Percentiles rank a stretch among this genome's conserved stretches.
phyloP scores from a whole-genome alignment of 2,113 vertebrate species.

The Ictalurus punctatus region DNA sequence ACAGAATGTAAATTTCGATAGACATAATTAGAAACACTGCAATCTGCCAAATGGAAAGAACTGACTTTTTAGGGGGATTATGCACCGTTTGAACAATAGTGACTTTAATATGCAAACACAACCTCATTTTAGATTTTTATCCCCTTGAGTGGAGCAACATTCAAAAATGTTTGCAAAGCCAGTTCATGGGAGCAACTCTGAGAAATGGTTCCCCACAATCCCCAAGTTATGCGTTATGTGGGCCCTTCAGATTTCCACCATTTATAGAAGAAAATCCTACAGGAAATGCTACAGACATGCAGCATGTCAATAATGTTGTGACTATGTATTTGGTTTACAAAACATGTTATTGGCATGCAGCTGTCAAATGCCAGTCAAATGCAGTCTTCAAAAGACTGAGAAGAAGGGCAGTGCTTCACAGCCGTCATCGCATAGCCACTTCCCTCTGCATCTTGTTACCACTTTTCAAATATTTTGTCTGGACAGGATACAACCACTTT shows the following conservation, averaged over 20 bases:
- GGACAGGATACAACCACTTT: slow-evolving; percentile 69
- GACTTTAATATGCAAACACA: not conserved
- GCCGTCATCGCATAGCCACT: slow-evolving; percentile 6
- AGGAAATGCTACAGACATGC: slow-evolving; percentile 9
- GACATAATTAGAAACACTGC: not conserved
- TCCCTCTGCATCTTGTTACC: slow-evolving; percentile 62
- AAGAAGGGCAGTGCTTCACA: slow-evolving; percentile 41
- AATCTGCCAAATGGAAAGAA: not conserved
- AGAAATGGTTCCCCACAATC: not conserved
- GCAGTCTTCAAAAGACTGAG: slow-evolving; percentile 49
- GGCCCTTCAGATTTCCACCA: not conserved
- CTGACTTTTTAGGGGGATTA: not conserved
- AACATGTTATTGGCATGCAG: slow-evolving; percentile 56
- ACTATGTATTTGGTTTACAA: slow-evolving; percentile 59
- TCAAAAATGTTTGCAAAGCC: not conserved
- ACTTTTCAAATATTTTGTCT: slow-evolving; percentile 75
- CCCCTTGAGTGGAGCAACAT: not conserved
- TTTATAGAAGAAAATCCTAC: not conserved
- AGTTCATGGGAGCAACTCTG: not conserved
- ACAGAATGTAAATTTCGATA: not conserved
- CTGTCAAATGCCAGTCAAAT: slow-evolving; percentile 65
- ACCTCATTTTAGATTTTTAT: not conserved
- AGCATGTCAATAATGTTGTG: slow-evolving; percentile 20
- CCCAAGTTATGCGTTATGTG: not conserved
- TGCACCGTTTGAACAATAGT: not conserved